A percentile compares a stretch with the other conserved stretches of the same genome.
Conservation (phyloP, 1,140 invertebrate species). For the Homarus americanus region DNA sequence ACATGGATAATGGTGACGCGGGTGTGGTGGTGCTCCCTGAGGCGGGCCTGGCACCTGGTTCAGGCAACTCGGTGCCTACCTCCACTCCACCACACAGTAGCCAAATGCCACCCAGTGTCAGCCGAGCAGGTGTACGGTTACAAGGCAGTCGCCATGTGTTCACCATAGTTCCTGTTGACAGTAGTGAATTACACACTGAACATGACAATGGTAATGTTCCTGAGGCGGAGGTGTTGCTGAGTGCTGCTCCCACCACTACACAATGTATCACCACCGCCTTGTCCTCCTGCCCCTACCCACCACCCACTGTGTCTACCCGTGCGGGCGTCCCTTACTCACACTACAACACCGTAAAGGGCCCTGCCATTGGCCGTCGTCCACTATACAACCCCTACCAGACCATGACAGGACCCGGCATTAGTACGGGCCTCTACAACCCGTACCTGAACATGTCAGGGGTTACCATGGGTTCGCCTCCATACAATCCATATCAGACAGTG, state of each 20-base stretch:
- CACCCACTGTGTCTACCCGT: background rate
- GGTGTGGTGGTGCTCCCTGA: background rate
- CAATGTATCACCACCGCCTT: no score
- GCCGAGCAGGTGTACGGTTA: slow-evolving; percentile 2
- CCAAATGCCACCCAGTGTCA: background rate
- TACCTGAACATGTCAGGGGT: slow-evolving; percentile 43
- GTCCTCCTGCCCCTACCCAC: background rate
- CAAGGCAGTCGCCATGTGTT: slow-evolving; percentile 25
- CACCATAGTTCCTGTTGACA: slow-evolving; percentile 38
- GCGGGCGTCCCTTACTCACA: background rate
- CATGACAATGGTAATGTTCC: background rate
- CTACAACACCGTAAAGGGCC: background rate
- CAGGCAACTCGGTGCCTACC: no score
- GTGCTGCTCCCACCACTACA: no score
- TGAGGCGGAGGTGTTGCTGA: background rate
- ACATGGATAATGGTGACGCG: no score
- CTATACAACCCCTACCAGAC: slow-evolving; percentile 4
- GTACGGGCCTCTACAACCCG: background rate
- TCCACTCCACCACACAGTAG: background rate
- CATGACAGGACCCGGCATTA: background rate
- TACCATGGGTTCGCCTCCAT: background rate
- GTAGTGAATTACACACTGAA: background rate
- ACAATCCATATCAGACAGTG: background rate
- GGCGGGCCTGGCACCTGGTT: background rate
- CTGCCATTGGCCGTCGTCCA: background rate